phyloP scores from a whole-genome alignment of 2,113 vertebrate genomes.

The Crotalus helleri region DNA sequence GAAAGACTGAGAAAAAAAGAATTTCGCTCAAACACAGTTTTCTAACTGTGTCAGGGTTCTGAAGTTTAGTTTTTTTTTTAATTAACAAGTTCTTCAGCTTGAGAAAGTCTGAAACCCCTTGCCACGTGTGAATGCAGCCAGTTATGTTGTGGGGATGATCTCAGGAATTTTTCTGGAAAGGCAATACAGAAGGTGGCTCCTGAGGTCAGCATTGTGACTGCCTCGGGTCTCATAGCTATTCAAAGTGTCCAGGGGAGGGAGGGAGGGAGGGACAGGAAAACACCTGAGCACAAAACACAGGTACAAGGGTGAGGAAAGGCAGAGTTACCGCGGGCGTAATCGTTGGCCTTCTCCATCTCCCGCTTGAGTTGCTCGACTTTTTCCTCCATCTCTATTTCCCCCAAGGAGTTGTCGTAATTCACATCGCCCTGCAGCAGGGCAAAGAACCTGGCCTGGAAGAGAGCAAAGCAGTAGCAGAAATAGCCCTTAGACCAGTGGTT shows the following conservation, averaged over 20 bases:
- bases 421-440: slow-evolving; percentile 55
- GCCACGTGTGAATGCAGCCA: not conserved
- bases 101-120: not conserved
- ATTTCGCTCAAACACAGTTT: not conserved
- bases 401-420: slow-evolving; percentile 64
- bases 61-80: not conserved
- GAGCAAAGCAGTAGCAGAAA: not conserved
- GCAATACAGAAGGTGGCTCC: not conserved
- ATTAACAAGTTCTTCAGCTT: not conserved
- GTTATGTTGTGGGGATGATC: not conserved
- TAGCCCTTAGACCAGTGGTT: not conserved
- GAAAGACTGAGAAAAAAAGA: not conserved
- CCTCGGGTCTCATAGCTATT: not conserved
- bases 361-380: slow-evolving; percentile 56
- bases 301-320: not conserved
- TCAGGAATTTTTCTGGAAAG: not conserved
- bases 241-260: too few relatives aligned
- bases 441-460: slow-evolving; percentile 61
- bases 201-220: not conserved
- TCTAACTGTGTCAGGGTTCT: not conserved
- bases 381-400: slow-evolving; percentile 54
- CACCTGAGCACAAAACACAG: not conserved
- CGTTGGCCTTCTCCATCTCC: slow-evolving; percentile 54
- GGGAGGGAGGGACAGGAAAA: not conserved
- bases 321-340: slow-evolving; percentile 55